Evolutionary conservation across 2,113 vertebrate genomes (phyloP).

Genomic region (Colinus virginianus): DNA sequence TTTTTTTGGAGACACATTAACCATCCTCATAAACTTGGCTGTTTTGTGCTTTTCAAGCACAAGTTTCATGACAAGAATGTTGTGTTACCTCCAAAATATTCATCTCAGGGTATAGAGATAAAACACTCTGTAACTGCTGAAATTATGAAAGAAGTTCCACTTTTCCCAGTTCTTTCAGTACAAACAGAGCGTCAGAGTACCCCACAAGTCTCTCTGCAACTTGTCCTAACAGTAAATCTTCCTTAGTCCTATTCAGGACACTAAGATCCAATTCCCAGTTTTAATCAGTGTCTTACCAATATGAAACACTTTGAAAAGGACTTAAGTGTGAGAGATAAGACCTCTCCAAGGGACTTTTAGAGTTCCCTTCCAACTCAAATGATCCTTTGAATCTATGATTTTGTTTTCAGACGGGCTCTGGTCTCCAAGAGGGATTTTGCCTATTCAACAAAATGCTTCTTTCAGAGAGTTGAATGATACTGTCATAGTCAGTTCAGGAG

Average conservation of each 20-base stretch:
- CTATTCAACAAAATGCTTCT: neutral
- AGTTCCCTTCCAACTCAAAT: too few species aligned
- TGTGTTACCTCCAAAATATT: neutral
- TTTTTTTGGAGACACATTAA: neutral
- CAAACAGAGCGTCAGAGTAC: neutral
- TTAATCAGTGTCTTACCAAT: neutral
- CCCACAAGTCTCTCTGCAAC: neutral
- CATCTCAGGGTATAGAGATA: neutral
- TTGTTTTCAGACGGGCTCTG: neutral
- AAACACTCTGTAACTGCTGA: neutral
- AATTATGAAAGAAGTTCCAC: neutral
- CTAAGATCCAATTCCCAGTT: neutral
- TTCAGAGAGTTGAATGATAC: neutral
- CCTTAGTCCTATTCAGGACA: neutral
- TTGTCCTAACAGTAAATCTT: neutral
- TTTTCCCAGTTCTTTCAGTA: neutral
- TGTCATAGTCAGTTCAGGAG: neutral
- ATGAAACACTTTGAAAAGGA: neutral
- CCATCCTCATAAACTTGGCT: rapidly evolving
- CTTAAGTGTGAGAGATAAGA: neutral
- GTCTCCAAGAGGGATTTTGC: neutral
- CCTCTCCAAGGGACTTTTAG: too few species aligned
- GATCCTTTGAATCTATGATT: too few species aligned
- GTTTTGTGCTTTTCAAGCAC: neutral
- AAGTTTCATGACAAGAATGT: neutral